Conservation (phyloP, 2,888 invertebrate genomes). For the Cacoxenus indagator region DNA sequence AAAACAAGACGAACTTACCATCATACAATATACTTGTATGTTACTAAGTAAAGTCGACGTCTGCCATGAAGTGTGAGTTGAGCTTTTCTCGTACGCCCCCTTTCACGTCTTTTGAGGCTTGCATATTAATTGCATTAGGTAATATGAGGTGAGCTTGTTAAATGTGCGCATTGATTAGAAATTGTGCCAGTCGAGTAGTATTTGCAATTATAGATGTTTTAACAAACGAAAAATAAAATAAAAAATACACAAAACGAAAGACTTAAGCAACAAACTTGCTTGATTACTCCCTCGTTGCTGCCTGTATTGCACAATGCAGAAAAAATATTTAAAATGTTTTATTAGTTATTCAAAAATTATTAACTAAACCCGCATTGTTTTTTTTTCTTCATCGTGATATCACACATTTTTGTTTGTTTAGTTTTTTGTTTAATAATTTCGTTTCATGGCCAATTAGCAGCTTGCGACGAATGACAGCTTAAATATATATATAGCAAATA, state of each 20-base stretch:
- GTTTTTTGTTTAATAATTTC: background rate
- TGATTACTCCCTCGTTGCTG: too few species aligned
- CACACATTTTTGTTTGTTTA: background rate
- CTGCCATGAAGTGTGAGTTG: constrained; percentile 2
- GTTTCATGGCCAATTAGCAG: constrained; percentile 16
- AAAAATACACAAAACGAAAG: constrained; percentile 12
- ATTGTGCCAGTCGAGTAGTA: too few species aligned
- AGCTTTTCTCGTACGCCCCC: background rate
- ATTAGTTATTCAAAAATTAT: too few species aligned
- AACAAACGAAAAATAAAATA: too few species aligned
- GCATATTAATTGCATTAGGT: background rate
- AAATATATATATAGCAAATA: too few species aligned
- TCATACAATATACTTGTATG: background rate
- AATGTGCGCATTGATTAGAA: constrained; percentile 8
- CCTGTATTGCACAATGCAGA: constrained; percentile 10
- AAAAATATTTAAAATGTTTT: too few species aligned
- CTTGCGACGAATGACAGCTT: background rate
- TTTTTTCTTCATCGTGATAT: background rate
- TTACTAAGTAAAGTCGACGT: background rate
- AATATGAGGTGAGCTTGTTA: constrained; percentile 5
- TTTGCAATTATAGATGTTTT: background rate
- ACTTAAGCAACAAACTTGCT: constrained; percentile 22
- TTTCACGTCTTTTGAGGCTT: background rate
- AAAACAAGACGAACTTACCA: background rate
- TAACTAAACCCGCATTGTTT: background rate